Evolutionary conservation across 2,113 vertebrate genomes (phyloP).

Genomic region (Corythornis vintsioides): DNA sequence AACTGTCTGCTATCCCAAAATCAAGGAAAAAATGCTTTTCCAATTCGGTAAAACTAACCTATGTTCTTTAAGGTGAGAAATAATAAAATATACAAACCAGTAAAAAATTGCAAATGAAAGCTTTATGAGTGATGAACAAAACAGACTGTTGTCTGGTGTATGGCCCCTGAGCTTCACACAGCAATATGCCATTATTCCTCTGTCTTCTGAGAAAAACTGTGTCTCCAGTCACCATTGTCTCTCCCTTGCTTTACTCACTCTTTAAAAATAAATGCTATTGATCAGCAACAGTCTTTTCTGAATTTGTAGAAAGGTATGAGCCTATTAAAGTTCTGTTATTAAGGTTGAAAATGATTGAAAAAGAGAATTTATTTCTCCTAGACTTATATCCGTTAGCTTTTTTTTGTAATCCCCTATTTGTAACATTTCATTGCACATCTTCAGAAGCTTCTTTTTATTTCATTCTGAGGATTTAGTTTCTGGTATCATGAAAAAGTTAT

Average conservation of each 20-base stretch:
- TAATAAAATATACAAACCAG: background rate
- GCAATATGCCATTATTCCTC: background rate
- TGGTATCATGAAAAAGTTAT: background rate
- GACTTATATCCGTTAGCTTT: background rate
- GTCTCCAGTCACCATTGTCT: background rate
- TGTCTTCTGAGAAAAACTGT: background rate
- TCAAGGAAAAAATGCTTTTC: background rate
- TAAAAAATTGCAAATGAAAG: constrained; percentile 30
- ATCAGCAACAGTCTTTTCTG: constrained; percentile 36
- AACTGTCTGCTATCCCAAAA: background rate
- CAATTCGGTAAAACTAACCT: background rate
- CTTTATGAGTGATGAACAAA: background rate
- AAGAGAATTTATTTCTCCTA: constrained; percentile 35
- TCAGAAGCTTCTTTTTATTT: background rate
- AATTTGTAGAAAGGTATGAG: constrained; percentile 12
- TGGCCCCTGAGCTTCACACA: background rate
- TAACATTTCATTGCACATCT: constrained; percentile 9
- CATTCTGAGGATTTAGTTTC: background rate
- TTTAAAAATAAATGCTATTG: constrained; percentile 45
- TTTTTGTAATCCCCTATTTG: background rate
- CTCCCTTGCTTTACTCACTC: background rate
- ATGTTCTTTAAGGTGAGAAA: background rate
- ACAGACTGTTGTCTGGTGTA: background rate
- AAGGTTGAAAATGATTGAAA: constrained; percentile 42
- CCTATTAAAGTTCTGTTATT: constrained; percentile 44